Base-by-base conservation (phyloP, 2,888 invertebrate genomes). In the Orthosia cruda region DNA sequence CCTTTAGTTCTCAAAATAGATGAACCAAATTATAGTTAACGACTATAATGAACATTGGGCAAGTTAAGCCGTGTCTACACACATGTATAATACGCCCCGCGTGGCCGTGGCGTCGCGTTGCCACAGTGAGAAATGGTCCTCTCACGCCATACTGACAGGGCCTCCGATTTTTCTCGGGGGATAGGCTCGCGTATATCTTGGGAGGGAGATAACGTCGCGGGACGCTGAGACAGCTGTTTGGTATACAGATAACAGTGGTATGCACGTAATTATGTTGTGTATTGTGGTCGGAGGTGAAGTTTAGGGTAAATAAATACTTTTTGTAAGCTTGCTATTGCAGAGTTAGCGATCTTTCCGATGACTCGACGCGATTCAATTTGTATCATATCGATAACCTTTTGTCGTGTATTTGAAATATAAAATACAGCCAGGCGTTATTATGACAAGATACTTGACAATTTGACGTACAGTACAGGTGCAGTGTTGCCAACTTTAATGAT, bases 121-220 rank as follows among this genome's bases (percentile, higher is more conserved):
- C 87, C 70, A 77, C 84, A 81, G 89, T 93, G 94, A 94, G 89
- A 91, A 92, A 94, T 94, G 89, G 91, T 90, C 85, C 91, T 92
- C 88, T 83, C 88, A 92, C 90, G 93, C 88, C 88, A 86, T 80
- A 85, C 89, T 90, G 92, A 92, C 91, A 91, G 87, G 90, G 81
- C 89, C 91, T 85, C 90, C 92, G 92, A 94, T 94, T 94, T 94
- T 93, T 94, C 94, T 93, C 92, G 81, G 81, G 91, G 92, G 94
- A 94, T 93, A 94, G 91, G 90, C 87, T 76, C 78, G 83, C 91
- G 91, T 92, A 90, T 91, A 91, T 92, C 92, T 92, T 89, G 82
- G 81, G 74, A 80, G 74, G 77, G 77, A 89, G 92, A 92, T 92
- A 92, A 91, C 87, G 89, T 89, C 89, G 68, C 65, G 82, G 88